These are phyloP conservation scores for Lacerta agilis DNA, from an alignment of 2,797 vertebrate genomes.

Conservation along the genomic window DNA sequence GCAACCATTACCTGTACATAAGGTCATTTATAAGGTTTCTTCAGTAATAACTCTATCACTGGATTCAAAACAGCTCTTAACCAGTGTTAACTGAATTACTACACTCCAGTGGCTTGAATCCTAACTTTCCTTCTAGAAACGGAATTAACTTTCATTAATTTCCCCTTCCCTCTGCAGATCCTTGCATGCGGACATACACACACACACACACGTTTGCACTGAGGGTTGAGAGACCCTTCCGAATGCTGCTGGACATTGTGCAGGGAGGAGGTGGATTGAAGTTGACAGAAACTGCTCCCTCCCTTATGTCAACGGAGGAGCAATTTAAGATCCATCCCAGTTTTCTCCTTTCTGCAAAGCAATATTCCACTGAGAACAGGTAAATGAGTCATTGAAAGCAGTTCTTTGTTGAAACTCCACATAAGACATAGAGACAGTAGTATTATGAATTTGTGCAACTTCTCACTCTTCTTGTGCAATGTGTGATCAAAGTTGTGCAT, in stretches of 20 bases:
- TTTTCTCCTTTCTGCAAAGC: background rate
- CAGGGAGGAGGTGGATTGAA: background rate
- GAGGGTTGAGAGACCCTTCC: background rate
- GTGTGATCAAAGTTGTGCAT: background rate
- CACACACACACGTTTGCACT: background rate
- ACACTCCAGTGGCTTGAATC: background rate
- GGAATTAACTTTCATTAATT: background rate
- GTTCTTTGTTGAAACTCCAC: background rate
- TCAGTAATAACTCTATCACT: background rate
- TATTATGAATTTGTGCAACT: background rate
- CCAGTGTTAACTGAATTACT: background rate
- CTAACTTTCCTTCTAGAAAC: background rate
- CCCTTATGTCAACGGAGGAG: background rate
- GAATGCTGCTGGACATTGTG: background rate
- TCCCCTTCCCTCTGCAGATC: background rate
- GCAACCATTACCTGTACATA: background rate
- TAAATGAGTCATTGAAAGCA: too few species aligned
- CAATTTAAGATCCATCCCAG: background rate
- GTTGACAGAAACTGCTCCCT: background rate
- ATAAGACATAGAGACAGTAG: background rate
- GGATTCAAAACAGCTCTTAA: background rate
- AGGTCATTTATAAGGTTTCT: background rate
- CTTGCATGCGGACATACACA: too few species aligned
- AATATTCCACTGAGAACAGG: background rate
- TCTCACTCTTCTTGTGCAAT: background rate